Base-by-base conservation (phyloP, 1,140 invertebrate species). In the Pseudobourletiella spinata region DNA sequence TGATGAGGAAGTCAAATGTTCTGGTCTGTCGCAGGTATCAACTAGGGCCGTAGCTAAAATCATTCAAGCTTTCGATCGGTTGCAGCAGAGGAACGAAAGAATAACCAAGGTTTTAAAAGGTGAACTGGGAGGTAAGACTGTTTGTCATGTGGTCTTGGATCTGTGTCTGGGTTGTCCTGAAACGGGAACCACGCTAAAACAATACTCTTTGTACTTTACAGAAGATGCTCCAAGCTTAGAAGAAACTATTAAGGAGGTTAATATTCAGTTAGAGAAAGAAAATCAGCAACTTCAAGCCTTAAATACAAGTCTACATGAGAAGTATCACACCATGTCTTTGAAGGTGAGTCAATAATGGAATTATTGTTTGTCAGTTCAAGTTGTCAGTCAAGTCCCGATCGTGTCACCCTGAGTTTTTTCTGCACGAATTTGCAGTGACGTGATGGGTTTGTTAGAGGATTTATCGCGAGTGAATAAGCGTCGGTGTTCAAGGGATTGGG, bases 41-140 rank as follows among this genome's bases (percentile, higher is more conserved):
- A 91, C 91, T 71, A 78, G 94, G 68, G 93, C 93, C 26, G 94
- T 98, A 54, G 91, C 91, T 2, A 97, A 97, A 79, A 86, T 98
- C 32, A 84, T 97, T 50, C 91, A 96, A 76, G 93, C 92, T 6
- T 97, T 97, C 79, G 95, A 98, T 77, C 82, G 93, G 42, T 77
- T 95, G 57, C 89, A 91, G 76, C 91, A 95, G 74, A 82, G 91
- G 71, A 94, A 94, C 80, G 90, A 93, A 72, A 94, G 93, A 76
- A 88, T 95, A 62, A 89, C 88, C 42, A 79, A 86, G 65, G 86
- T 89, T 14, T 82, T 97, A 4, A 91, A 91, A 77, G 90, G 87
- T 50, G 87, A 91, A 74, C 76, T 82, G 30, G 84, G 81, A 72
- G 80, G 81, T 81, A 75, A 75, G 67, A 16, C n/a, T n/a, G n/a